A percentile compares a stretch with the other conserved stretches of the same genome.
Evolutionary conservation across 2,797 vertebrate genomes (phyloP).

Genomic region (Sebastes itinus): DNA sequence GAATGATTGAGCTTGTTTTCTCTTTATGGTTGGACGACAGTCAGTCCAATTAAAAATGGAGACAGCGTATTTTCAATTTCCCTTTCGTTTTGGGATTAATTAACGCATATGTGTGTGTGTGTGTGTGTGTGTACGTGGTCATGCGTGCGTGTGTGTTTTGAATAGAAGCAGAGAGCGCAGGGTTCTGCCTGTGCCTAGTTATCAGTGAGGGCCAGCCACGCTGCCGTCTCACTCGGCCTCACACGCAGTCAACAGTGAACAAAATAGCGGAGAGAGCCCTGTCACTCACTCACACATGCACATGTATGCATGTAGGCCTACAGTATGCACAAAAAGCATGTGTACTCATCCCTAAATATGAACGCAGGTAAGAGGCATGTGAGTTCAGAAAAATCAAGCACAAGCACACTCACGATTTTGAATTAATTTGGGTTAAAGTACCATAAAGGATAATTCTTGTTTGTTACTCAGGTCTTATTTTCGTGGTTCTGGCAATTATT

Average conservation of each 20-base stretch:
- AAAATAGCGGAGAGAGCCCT: conserved; percentile 50
- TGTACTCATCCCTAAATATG: conserved; percentile 5
- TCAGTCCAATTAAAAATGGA: conserved; percentile 81
- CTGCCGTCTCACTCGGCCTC: conserved; percentile 80
- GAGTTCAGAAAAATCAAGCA: background rate
- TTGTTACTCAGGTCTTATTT: background rate
- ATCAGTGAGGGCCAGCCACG: conserved; percentile 81
- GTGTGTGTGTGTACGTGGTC: background rate
- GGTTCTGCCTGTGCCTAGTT: conserved; percentile 70
- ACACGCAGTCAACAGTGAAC: conserved; percentile 80
- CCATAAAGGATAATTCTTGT: background rate
- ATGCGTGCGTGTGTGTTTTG: conserved; percentile 19
- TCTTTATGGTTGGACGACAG: conserved; percentile 75
- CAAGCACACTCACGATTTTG: background rate
- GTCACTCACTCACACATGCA: conserved; percentile 41
- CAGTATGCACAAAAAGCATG: conserved; percentile 15
- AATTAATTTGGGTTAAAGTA: background rate
- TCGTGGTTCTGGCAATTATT: background rate
- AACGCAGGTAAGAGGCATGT: background rate
- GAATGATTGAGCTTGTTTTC: conserved; percentile 71
- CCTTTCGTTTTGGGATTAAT: conserved; percentile 74
- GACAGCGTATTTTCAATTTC: conserved; percentile 52
- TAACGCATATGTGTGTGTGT: conserved; percentile 42
- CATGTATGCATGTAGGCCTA: conserved; percentile 2
- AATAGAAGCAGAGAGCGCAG: conserved; percentile 44